Percentiles rank a stretch among this genome's conserved stretches.
These are phyloP conservation scores for Coelogynopora nodosa DNA, from an alignment of 2,888 invertebrate species.

Conservation along the genomic window DNA sequence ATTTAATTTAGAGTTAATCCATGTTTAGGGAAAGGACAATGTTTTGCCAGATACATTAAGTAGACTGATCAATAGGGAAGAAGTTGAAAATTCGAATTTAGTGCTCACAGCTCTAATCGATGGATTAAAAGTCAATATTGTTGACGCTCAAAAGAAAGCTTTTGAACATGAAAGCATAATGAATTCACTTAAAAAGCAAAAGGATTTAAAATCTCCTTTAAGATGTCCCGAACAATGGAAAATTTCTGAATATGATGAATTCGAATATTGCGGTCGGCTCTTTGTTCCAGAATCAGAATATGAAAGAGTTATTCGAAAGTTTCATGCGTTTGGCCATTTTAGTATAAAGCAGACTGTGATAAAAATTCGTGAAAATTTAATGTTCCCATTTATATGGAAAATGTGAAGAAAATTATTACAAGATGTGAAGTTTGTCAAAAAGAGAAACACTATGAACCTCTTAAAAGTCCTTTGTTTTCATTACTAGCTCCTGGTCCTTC, in stretches of 20 bases:
- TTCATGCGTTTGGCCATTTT: conserved; percentile 23
- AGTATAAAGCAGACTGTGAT: not conserved
- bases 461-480: not conserved
- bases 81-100: conserved; percentile 13
- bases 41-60: conserved; percentile 31
- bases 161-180: not conserved
- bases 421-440: not conserved
- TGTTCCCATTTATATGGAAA: not conserved
- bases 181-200: not conserved
- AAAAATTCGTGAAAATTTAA: conserved; percentile 7
- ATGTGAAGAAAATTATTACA: not conserved
- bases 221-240: conserved; percentile 14
- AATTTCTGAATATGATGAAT: not conserved
- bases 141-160: conserved; percentile 1
- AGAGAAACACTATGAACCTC: not conserved
- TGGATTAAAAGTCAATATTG: conserved; percentile 8
- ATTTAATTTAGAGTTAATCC: conserved; percentile 20
- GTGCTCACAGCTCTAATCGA: not conserved
- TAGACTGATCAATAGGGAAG: conserved; percentile 14
- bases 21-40: conserved; percentile 1
- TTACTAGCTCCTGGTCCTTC: conserved; percentile 26
- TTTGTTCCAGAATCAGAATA: conserved; percentile 33
- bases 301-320: conserved; percentile 5
- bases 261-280: not conserved
- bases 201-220: not conserved